These are phyloP conservation scores for Enteromius radiatus DNA, from an alignment of 2,797 vertebrate species.

Conservation along the genomic window DNA sequence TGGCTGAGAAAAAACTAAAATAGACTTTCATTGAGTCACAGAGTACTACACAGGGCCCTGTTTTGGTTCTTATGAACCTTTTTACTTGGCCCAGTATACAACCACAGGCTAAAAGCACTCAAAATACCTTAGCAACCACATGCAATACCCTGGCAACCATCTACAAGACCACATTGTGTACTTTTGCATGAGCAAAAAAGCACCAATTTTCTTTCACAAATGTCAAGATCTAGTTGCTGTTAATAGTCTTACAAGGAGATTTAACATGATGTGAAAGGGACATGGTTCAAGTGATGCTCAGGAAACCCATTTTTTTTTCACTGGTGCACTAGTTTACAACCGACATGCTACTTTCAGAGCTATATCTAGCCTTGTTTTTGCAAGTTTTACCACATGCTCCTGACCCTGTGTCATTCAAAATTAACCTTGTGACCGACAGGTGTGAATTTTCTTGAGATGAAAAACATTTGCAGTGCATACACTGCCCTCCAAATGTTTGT, in stretches of 20 bases:
- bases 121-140: constrained; percentile 1
- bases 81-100: background rate
- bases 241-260: background rate
- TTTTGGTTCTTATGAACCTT: background rate
- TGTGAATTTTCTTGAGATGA: background rate
- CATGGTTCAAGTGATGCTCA: background rate
- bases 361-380: background rate
- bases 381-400: background rate
- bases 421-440: background rate
- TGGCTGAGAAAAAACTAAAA: background rate
- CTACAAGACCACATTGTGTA: background rate
- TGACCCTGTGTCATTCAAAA: background rate
- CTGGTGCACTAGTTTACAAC: background rate
- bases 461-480: background rate
- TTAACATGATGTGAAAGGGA: background rate
- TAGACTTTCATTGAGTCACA: background rate
- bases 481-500: too few relatives aligned
- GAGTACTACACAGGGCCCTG: background rate
- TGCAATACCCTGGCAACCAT: background rate
- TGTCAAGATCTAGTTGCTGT: background rate
- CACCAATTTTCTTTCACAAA: too few relatives aligned
- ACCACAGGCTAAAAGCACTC: background rate
- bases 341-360: background rate
- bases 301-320: background rate
- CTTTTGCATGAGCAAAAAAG: background rate